Base-by-base conservation (phyloP, 2,888 invertebrate species). In the Seira musarum region DNA sequence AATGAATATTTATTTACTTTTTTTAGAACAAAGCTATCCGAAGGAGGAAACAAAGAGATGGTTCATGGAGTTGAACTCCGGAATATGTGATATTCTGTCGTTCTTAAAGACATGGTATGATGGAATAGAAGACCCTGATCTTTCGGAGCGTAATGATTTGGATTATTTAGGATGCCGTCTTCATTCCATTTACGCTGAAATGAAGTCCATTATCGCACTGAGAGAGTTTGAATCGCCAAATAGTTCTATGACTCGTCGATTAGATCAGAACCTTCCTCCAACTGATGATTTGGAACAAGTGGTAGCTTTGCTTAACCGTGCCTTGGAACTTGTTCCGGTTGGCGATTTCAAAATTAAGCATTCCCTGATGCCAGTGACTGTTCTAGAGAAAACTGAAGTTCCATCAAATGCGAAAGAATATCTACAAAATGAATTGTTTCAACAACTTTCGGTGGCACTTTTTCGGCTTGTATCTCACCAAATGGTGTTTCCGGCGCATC, bases 81-180 rank as follows among this genome's bases (percentile, higher is more conserved):
- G 75, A 1, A 24, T 68, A 1, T 63, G 30, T 15, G 19, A 24
- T 1, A 40, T 75, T 17, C 53, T 75, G 1, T 1, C 10, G 1
- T 63, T 17, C 15, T 25, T 75, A 17, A 1, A n/a, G 0, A 64
- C 25, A 0, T 63, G 17, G 46, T 63, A 75, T 21, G 2, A 1
- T 1, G 2, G 30, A 19, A 53, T 68, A 24, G 10, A 0, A 3
- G 19, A 5, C 6, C 8, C 1, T n/a, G 63, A 63, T 15, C 24
- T 5, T 2, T 6, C 17, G 61, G 49, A 66, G 17, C 25, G 8
- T 2, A 1, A 15, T 6, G 75, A 75, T 46, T 75, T 68, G 75
- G 15, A n/a, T 3, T 63, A 68, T 49, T 24, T 68, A 2, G 68
- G 30, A 13, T 68, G 63, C n/a, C 61, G 49, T 1, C 24, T 75